Percentiles rank a stretch among this genome's conserved stretches.
Evolutionary conservation across 2,113 vertebrate genomes (phyloP).

Genomic region (Lasiurus borealis): DNA sequence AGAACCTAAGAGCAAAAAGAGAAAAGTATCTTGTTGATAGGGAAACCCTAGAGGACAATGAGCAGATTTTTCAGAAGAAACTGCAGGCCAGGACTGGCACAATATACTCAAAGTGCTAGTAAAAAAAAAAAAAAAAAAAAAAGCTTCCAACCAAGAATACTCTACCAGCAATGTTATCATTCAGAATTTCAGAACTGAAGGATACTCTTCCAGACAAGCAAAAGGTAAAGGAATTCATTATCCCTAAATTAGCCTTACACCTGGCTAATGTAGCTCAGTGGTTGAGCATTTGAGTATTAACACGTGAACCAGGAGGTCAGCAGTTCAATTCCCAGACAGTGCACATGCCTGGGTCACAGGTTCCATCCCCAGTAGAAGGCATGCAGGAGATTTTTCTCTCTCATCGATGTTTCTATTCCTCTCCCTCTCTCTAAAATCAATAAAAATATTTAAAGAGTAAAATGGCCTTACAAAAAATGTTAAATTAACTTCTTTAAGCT

Average conservation of each 20-base stretch:
- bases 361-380: too few relatives aligned
- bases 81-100: background rate
- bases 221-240: background rate
- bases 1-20: background rate
- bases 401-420: too few relatives aligned
- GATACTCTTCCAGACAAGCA: background rate
- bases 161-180: background rate
- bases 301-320: too few relatives aligned
- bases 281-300: too few relatives aligned
- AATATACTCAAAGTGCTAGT: background rate
- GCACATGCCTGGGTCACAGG: too few relatives aligned
- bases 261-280: too few relatives aligned
- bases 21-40: background rate
- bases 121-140: background rate
- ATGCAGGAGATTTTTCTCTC: too few relatives aligned
- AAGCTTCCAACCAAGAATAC: background rate
- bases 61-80: background rate
- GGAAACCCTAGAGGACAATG: background rate
- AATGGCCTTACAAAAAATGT: background rate
- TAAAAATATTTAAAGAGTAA: too few relatives aligned
- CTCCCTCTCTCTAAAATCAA: too few relatives aligned
- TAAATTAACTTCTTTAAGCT: background rate
- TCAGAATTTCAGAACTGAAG: background rate
- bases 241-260: background rate
- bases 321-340: too few relatives aligned